A percentile compares a stretch with the other conserved stretches of the same genome.
phyloP scores from a whole-genome alignment of 2,797 vertebrate genomes.

The Chelidonichthys spinosus region DNA sequence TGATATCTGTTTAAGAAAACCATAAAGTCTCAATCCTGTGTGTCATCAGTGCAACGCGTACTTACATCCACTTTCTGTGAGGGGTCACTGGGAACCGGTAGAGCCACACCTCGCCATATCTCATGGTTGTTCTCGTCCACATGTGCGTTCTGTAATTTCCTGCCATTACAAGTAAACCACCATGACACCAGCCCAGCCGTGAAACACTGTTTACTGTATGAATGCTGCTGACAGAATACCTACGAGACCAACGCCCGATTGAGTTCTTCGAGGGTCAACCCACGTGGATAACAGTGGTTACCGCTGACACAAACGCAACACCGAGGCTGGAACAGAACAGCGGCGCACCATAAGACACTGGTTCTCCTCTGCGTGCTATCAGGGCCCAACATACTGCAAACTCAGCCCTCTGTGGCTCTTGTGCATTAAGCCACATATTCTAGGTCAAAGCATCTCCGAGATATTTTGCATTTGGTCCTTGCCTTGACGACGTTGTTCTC shows the following conservation, averaged over 20 bases:
- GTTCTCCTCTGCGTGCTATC: background rate
- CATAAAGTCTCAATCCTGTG: background rate
- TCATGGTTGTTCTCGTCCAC: constrained; percentile 66
- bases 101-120: constrained; percentile 52
- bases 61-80: constrained; percentile 69
- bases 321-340: constrained; percentile 68
- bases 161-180: constrained; percentile 38
- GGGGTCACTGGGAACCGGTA: constrained; percentile 52
- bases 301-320: constrained; percentile 78
- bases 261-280: rapidly evolving
- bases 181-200: background rate
- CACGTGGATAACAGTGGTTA: constrained; percentile 15
- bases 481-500: constrained; percentile 62
- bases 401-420: background rate
- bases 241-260: background rate
- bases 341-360: rapidly evolving
- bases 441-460: background rate
- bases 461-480: background rate
- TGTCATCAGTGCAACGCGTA: background rate
- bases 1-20: background rate
- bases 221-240: constrained; percentile 24
- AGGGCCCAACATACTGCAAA: background rate
- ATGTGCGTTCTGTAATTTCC: rapidly evolving
- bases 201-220: background rate
- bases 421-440: background rate